Evolutionary conservation across 2,888 invertebrate species (phyloP), one percentile per base, ranked within the genome.

Genomic region (Zhuqinia jingwanae): DNA sequence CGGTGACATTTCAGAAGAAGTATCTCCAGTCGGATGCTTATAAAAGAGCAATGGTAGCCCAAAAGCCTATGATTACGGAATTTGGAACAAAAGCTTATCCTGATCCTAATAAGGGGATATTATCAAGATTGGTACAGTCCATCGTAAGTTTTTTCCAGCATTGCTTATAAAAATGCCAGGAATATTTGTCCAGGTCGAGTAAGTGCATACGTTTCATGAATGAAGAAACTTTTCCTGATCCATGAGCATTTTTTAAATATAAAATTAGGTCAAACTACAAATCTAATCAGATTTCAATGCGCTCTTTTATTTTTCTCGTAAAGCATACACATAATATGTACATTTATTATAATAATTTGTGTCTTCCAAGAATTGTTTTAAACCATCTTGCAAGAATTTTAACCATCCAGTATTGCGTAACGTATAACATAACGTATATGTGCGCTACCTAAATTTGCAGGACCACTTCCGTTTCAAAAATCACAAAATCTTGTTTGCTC

Each of bases 11-110:
- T 79, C 90, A 90, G 0, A 92, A 92, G 80, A 91, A 91, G 17
- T 93, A 92, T 88, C 91, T 94, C 6, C 92, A 93, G 85, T 93
- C 93, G n/a, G 93, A 93, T 50, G 92, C 93, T 1, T 93, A 92
- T 91, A 91, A 92, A 78, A 92, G 92, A 79, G 93, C 93, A 50
- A 92, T 92, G 88, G 91, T 91, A 10, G 92, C 92, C 3, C 91
- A 92, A 45, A 91, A 77, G 36, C 93, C 93, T 3, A 92, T 93
- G 0, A 92, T 92, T 75, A 92, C 92, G 1, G 93, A 93, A 90
- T 93, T 93, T 90, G 94, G 93, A 27, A 90, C 90, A 17, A 90
- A 90, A 77, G 90, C 89, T 3, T 85, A 86, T 73, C 88, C 90
- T 17, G 90, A 90, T 77, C 90, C 89, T 11, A 88, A 86, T 53